Evolutionary conservation across 2,888 invertebrate genomes (phyloP), one percentile per base, ranked within the genome.

Genomic region (Drosophila neotestacea): DNA sequence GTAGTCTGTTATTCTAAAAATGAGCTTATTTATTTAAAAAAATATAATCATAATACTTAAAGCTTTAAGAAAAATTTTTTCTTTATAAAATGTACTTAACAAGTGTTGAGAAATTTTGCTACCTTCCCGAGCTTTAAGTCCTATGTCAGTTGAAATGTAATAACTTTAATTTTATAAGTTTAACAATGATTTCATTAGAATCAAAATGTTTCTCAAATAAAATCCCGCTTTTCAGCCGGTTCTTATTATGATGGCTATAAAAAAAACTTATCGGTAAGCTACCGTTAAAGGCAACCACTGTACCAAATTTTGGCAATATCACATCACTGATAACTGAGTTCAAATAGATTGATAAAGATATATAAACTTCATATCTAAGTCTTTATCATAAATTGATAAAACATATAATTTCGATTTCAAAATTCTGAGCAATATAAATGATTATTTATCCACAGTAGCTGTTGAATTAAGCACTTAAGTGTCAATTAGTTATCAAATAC

Each of bases 391-490:
- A 30, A 7, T 11, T 4, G 10, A 2, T 10, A 4, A 4, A 32
- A 11, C 10, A 2, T 11, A 16, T 36, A 11, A 50, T 6, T 22
- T 22, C 22, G 22, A 3, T 22, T 22, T 22, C 22, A 2, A 22
- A 1, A 22, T 22, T 22, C 3, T 3, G 22, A 22, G 22, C 22
- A 22, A 4, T 34, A n/a, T 7, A 28, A 46, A 58, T 47, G 1
- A 13, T 4, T n/a, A 34, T 27, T 11, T 3, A 11, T 7, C 34
- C 70, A 72, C 58, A 48, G 48, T 71, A 47, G 9, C 41, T 9
- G 42, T 42, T 44, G 16, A 50, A 22, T 41, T 28, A n/a, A 6
- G 1, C 36, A 56, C 22, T 52, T 62, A 47, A 54, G 6, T 28
- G 32, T 11, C 32, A 58, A 64, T 54, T 54, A 50, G 6, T 30